phyloP scores from a whole-genome alignment of 2,888 invertebrate species.

The Neocrepidodera transversa region DNA sequence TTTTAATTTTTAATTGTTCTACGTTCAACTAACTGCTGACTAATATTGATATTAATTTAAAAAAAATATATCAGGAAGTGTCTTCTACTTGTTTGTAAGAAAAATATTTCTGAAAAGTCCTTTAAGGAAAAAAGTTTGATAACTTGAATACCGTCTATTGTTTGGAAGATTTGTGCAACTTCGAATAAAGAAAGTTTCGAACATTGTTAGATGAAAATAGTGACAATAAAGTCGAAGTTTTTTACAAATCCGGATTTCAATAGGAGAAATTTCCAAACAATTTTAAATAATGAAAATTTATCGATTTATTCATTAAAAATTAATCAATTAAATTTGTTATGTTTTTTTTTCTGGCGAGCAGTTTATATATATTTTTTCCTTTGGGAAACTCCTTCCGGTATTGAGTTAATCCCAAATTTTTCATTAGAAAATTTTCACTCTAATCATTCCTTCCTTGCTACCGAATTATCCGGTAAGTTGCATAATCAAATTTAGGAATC shows the following conservation, averaged over 20 bases:
- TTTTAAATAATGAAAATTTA: background rate
- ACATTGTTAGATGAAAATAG: background rate
- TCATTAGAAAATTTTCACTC: conserved; percentile 30
- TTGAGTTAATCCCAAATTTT: conserved; percentile 15
- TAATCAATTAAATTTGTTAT: background rate
- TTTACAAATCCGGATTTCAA: background rate
- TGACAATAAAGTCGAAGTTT: background rate
- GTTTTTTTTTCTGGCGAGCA: background rate
- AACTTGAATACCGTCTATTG: background rate
- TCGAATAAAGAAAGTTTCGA: background rate
- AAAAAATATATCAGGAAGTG: too few relatives aligned
- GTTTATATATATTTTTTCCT: too few relatives aligned
- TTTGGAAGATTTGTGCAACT: conserved; percentile 1
- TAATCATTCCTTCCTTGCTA: conserved; percentile 19
- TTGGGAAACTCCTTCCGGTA: background rate
- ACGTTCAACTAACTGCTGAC: too few relatives aligned
- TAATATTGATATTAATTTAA: too few relatives aligned
- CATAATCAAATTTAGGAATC: conserved; percentile 49
- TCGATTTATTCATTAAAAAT: background rate
- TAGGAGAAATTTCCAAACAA: background rate
- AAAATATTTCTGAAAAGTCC: background rate
- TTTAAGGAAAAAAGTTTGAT: background rate
- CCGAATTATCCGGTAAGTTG: conserved; percentile 36
- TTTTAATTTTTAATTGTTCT: too few relatives aligned
- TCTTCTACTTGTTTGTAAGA: too few relatives aligned